Percentiles rank a stretch among this genome's conserved stretches.
phyloP scores from a whole-genome alignment of 2,888 invertebrate genomes.

The Ophion ventricosus region DNA sequence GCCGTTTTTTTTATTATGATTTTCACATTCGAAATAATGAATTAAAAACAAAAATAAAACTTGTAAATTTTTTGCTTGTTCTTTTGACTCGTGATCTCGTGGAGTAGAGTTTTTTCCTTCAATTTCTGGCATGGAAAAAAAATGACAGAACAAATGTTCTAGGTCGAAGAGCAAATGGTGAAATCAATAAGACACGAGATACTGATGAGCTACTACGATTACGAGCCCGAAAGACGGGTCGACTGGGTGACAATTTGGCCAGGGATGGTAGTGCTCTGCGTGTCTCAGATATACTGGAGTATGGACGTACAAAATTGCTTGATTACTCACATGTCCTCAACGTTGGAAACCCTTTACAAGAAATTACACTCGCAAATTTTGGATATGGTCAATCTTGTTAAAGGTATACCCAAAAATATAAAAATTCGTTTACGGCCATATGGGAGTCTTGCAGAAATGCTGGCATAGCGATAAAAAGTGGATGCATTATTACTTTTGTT shows the following conservation, averaged over 20 bases:
- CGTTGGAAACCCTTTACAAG: slow-evolving; percentile 85
- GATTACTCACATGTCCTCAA: slow-evolving; percentile 85
- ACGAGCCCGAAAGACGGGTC: slow-evolving; percentile 85
- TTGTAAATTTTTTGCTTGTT: not conserved
- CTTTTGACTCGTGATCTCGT: not conserved
- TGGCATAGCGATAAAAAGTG: no score
- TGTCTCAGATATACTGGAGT: slow-evolving; percentile 94
- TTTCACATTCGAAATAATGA: not conserved
- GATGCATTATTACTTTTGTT: no score
- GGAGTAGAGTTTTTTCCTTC: not conserved
- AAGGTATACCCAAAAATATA: slow-evolving; percentile 75
- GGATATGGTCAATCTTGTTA: slow-evolving; percentile 90
- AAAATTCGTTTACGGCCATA: not conserved
- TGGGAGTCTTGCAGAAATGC: not conserved
- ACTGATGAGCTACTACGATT: slow-evolving; percentile 87
- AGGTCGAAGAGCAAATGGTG: slow-evolving; percentile 93
- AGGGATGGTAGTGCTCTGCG: slow-evolving; percentile 92
- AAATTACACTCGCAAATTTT: slow-evolving; percentile 87
- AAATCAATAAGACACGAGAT: slow-evolving; percentile 89
- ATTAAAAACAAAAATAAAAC: no score
- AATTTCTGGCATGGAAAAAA: not conserved
- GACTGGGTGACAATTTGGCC: slow-evolving; percentile 92
- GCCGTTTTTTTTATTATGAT: not conserved
- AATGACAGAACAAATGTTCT: not conserved
- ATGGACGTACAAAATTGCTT: slow-evolving; percentile 90